Percentiles rank a stretch among this genome's conserved stretches.
Conservation (phyloP, 2,797 vertebrate species). For the Syngnathus rostellatus region DNA sequence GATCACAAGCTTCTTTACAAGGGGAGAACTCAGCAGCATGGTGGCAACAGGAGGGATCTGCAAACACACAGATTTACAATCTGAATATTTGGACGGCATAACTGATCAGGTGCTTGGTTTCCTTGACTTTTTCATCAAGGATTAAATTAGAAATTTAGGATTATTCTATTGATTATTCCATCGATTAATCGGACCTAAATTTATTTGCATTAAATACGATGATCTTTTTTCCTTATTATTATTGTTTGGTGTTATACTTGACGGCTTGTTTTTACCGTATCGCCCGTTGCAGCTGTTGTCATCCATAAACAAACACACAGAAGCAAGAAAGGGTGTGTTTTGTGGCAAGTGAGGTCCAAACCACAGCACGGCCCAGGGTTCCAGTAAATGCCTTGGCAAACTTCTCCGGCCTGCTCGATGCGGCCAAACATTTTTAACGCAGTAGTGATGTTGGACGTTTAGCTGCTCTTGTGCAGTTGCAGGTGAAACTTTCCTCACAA, state of each 20-base stretch:
- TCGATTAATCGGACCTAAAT: no score
- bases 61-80: not conserved
- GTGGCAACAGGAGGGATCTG: constrained; percentile 83
- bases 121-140: no score
- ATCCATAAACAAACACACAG: not conserved
- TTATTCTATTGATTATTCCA: no score
- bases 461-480: not conserved
- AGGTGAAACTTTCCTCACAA: not conserved
- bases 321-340: constrained; percentile 7
- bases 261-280: not conserved
- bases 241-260: not conserved
- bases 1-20: constrained; percentile 91
- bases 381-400: constrained; percentile 38
- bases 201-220: no score
- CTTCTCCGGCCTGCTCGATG: constrained; percentile 6
- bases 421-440: constrained; percentile 11
- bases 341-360: constrained; percentile 17
- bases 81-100: not conserved
- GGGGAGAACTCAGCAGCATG: constrained; percentile 81
- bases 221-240: no score
- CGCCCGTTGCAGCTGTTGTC: not conserved
- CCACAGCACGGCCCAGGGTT: constrained; percentile 29
- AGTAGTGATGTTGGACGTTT: not conserved
- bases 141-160: no score
- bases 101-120: not conserved